These are phyloP conservation scores for Telenomus remus DNA, from an alignment of 1,140 invertebrate species.

Conservation along the genomic window DNA sequence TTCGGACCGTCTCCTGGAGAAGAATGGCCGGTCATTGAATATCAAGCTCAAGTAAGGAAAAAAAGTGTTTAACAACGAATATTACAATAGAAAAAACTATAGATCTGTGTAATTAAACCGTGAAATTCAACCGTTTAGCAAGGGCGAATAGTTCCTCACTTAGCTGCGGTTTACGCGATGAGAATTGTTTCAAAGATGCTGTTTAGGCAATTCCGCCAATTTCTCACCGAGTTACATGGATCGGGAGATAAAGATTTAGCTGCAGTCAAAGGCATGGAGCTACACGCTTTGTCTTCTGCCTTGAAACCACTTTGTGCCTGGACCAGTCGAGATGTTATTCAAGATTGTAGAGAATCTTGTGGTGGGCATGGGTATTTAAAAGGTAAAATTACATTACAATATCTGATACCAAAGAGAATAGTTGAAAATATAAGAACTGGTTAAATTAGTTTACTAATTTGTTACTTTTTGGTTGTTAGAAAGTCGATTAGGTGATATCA, in stretches of 20 bases:
- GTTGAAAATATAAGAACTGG: no score
- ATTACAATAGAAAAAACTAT: no score
- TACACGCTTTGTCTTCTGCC: constrained; percentile 92
- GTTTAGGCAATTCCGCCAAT: constrained; percentile 42
- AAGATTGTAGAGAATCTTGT: constrained; percentile 93
- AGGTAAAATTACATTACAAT: no score
- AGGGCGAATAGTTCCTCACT: constrained; percentile 92
- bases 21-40: constrained; percentile 91
- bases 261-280: constrained; percentile 79
- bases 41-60: constrained; percentile 85
- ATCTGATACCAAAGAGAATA: no score
- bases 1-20: constrained; percentile 84
- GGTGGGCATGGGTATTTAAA: constrained; percentile 89
- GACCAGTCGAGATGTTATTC: constrained; percentile 88
- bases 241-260: constrained; percentile 57
- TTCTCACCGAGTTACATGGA: constrained; percentile 58
- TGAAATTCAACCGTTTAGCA: constrained; percentile 79
- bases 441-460: background rate
- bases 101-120: no score
- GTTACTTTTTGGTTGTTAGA: constrained; percentile 17
- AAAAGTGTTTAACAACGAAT: no score
- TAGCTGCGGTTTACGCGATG: constrained; percentile 88
- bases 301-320: constrained; percentile 92
- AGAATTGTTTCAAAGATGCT: constrained; percentile 82
- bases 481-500: constrained; percentile 70